Evolutionary conservation across 1,140 invertebrate genomes (phyloP).

Genomic region (Microplitis mediator): DNA sequence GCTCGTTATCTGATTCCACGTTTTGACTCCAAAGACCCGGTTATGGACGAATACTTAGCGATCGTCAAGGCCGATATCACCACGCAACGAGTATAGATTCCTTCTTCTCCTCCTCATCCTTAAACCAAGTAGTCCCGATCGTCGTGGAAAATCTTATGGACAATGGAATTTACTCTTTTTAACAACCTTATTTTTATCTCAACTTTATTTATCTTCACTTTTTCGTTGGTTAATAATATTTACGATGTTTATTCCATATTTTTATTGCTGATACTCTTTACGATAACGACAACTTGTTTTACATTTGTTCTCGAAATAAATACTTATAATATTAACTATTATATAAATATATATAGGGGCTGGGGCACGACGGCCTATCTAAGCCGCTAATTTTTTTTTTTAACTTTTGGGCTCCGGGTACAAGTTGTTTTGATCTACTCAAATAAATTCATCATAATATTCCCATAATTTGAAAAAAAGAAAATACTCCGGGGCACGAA

Average conservation of each 20-base stretch:
- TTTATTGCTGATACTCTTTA: not conserved
- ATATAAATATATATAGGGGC: too few relatives aligned
- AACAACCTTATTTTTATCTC: not conserved
- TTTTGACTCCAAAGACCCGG: slow-evolving; percentile 10
- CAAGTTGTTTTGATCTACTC: too few relatives aligned
- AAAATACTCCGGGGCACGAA: too few relatives aligned
- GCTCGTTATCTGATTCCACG: slow-evolving; percentile 13
- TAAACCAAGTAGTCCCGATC: not conserved
- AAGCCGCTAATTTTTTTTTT: too few relatives aligned
- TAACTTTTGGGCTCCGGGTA: too few relatives aligned
- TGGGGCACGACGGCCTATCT: too few relatives aligned
- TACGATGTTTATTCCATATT: not conserved
- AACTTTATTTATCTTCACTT: not conserved
- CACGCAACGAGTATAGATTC: not conserved
- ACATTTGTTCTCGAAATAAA: too few relatives aligned
- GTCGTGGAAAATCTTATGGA: slow-evolving; percentile 12
- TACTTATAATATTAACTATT: too few relatives aligned
- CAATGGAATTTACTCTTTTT: slow-evolving; percentile 10
- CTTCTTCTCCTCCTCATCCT: too few relatives aligned
- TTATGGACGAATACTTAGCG: slow-evolving; percentile 15
- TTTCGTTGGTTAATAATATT: not conserved
- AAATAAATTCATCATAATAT: too few relatives aligned
- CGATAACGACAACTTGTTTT: too few relatives aligned
- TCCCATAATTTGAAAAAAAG: too few relatives aligned
- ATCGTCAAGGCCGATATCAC: slow-evolving; percentile 12